Evolutionary conservation across 1,140 invertebrate species (phyloP).

Genomic region (Microvelia longipes): DNA sequence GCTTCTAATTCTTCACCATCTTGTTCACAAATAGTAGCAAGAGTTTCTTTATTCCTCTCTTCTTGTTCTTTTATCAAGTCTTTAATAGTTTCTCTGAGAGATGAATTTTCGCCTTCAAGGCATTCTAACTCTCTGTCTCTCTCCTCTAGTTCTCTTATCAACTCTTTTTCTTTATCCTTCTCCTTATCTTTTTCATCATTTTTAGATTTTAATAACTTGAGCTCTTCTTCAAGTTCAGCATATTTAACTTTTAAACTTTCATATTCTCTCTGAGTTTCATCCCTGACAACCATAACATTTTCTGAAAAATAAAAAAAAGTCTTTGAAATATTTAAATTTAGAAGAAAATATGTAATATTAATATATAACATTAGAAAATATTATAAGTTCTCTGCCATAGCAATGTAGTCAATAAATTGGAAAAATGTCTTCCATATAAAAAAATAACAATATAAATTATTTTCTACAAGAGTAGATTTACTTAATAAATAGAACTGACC

Average conservation of each 20-base stretch:
- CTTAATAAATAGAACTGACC: too few relatives aligned
- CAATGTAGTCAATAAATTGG: too few relatives aligned
- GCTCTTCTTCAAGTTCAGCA: slow-evolving; percentile 12
- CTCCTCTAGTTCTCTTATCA: slow-evolving; percentile 12
- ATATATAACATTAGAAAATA: too few relatives aligned
- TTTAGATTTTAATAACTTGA: neutral
- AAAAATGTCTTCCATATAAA: too few relatives aligned
- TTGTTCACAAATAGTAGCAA: slow-evolving; percentile 14
- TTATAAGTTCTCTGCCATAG: too few relatives aligned
- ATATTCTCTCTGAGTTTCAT: slow-evolving; percentile 14
- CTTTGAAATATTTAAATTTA: too few relatives aligned
- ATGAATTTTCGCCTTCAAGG: slow-evolving; percentile 14
- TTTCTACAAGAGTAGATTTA: too few relatives aligned
- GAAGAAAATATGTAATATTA: too few relatives aligned
- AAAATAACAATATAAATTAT: too few relatives aligned
- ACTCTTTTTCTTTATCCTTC: slow-evolving; percentile 3
- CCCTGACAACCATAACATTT: slow-evolving; percentile 15
- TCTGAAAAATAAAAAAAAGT: slow-evolving; percentile 16
- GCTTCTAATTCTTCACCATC: slow-evolving; percentile 12
- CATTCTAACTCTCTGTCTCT: slow-evolving; percentile 16
- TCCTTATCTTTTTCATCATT: slow-evolving; percentile 2
- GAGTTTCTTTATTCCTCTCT: slow-evolving; percentile 2
- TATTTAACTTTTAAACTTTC: slow-evolving; percentile 11
- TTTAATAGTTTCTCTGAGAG: slow-evolving; percentile 10
- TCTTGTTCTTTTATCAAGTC: slow-evolving; percentile 9